Evolutionary conservation across 2,888 invertebrate genomes (phyloP).

Genomic region (Eumerus sabulonum): DNA sequence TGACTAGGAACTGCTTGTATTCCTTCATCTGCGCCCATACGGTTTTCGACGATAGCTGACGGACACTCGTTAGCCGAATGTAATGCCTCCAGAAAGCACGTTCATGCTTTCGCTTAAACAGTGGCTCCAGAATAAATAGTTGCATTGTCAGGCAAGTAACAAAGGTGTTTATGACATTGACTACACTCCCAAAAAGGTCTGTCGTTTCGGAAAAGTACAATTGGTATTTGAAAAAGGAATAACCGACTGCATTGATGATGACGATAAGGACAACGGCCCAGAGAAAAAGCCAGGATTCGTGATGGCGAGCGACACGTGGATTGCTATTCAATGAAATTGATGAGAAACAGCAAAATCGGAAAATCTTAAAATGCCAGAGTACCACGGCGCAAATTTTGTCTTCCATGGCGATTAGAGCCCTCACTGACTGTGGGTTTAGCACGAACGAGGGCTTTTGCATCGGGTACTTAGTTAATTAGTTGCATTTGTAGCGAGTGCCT

Average conservation of each 20-base stretch:
- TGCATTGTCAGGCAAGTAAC: constrained; percentile 22
- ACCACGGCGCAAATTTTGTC: constrained; percentile 37
- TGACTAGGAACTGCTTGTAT: constrained; percentile 45
- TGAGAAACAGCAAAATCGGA: constrained; percentile 39
- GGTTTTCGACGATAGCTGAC: constrained; percentile 7
- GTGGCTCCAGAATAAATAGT: constrained; percentile 41
- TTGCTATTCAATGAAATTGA: constrained; percentile 43
- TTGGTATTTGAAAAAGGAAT: neutral
- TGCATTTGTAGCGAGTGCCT: neutral
- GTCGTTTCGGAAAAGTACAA: neutral
- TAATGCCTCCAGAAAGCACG: constrained; percentile 48
- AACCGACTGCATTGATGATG: constrained; percentile 1
- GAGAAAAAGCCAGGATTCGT: constrained; percentile 13
- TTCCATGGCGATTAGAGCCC: constrained; percentile 19
- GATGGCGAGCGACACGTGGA: neutral
- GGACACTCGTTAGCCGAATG: constrained; percentile 24
- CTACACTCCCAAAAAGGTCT: constrained; percentile 40
- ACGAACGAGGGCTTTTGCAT: neutral
- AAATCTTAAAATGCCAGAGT: constrained; percentile 53
- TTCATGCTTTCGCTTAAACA: constrained; percentile 31
- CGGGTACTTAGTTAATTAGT: constrained; percentile 15
- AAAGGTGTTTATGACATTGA: constrained; percentile 35
- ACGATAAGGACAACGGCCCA: constrained; percentile 26
- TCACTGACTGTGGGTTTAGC: neutral
- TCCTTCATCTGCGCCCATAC: constrained; percentile 41